These are phyloP conservation scores for Alloscopus bannaensis DNA, from an alignment of 2,888 invertebrate genomes.

Conservation along the genomic window DNA sequence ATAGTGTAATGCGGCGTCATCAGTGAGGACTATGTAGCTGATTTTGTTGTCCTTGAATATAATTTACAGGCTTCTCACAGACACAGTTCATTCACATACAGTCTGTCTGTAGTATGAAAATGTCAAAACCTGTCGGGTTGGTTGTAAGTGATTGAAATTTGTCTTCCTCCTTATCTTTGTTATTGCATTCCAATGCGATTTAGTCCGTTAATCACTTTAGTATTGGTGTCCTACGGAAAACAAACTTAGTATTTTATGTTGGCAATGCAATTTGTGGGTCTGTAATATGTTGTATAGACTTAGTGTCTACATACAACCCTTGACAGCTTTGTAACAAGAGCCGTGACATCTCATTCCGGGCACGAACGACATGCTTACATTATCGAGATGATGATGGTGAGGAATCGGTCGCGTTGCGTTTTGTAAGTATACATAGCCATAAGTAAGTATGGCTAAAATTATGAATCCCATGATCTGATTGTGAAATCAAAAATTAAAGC, in stretches of 20 bases:
- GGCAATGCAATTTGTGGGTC: conserved; percentile 56
- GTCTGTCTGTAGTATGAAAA: conserved; percentile 57
- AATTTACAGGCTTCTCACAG: conserved; percentile 57
- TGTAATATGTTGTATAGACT: conserved; percentile 55
- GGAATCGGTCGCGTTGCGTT: conserved; percentile 52
- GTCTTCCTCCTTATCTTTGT: conserved; percentile 39
- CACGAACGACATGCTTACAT: conserved; percentile 44
- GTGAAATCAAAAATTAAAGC: conserved; percentile 19
- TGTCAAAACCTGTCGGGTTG: conserved; percentile 54
- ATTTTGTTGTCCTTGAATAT: conserved; percentile 57
- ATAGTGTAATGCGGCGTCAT: not conserved
- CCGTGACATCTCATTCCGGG: conserved; percentile 56
- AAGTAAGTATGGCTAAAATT: conserved; percentile 64
- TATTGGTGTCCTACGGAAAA: conserved; percentile 38
- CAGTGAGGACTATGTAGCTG: conserved; percentile 26
- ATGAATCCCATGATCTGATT: conserved; percentile 53
- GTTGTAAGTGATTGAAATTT: conserved; percentile 53
- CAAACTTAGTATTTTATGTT: conserved; percentile 28
- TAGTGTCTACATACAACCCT: conserved; percentile 53
- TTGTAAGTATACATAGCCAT: conserved; percentile 60
- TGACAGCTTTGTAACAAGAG: conserved; percentile 48
- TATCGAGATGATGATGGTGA: conserved; percentile 45
- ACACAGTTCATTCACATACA: conserved; percentile 51
- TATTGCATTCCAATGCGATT: conserved; percentile 50
- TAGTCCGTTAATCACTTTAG: conserved; percentile 35